phyloP scores from a whole-genome alignment of 1,140 invertebrate species.

The Triops cancriformis region DNA sequence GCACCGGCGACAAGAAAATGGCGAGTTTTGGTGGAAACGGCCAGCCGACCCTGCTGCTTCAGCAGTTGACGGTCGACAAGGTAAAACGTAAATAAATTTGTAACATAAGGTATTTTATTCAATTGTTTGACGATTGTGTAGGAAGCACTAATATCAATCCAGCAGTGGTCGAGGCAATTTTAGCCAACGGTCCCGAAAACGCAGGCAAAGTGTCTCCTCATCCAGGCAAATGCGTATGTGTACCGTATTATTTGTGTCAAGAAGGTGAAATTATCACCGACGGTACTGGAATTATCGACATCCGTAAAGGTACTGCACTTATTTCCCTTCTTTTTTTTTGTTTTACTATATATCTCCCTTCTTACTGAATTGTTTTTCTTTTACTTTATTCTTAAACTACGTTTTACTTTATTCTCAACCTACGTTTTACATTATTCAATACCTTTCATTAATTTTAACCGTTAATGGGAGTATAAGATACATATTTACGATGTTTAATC shows the following conservation, averaged over 20 bases:
- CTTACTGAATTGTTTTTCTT: too few relatives aligned
- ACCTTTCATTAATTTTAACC: too few relatives aligned
- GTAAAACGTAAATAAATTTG: neutral
- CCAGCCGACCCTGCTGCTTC: neutral
- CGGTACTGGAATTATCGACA: conserved; percentile 66
- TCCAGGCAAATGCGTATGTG: conserved; percentile 36
- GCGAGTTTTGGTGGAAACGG: conserved; percentile 22
- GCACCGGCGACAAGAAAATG: conserved; percentile 22
- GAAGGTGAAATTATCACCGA: conserved; percentile 56
- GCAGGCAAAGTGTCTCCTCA: conserved; percentile 27
- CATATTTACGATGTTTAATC: too few relatives aligned
- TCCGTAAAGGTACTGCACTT: conserved; percentile 43
- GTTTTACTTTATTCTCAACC: too few relatives aligned
- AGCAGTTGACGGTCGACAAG: conserved; percentile 6
- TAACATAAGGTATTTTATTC: neutral
- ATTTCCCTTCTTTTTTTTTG: too few relatives aligned
- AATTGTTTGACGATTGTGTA: neutral
- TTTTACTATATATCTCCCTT: too few relatives aligned
- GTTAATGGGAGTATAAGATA: too few relatives aligned
- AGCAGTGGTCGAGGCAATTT: conserved; percentile 22
- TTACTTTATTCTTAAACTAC: too few relatives aligned
- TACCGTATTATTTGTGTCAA: conserved; percentile 58
- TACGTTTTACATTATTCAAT: too few relatives aligned
- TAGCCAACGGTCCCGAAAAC: conserved; percentile 26
- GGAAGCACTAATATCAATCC: neutral